Evolutionary conservation across 2,888 invertebrate species (phyloP), one percentile per base, ranked within the genome.

Genomic region (Epistrophe eligans): DNA sequence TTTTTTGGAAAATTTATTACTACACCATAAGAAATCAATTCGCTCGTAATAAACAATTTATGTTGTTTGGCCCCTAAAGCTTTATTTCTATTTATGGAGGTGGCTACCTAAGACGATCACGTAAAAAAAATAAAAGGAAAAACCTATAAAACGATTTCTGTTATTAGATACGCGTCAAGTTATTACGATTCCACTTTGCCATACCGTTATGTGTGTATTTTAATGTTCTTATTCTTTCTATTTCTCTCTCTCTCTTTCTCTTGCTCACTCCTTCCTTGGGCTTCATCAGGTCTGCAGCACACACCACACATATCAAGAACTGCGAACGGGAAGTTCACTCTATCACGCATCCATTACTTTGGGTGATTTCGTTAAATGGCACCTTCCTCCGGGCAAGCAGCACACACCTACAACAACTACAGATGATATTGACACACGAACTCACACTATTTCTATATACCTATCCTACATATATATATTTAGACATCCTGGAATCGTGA

Each of bases 311-410:
- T 19, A 38, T 11, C 24, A n/a, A 17, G 35, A 9, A 62, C 32
- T 11, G 3, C 15, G 19, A 19, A 70, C n/a, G 13, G 48, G 70
- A 85, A 81, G 70, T 77, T 85, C 72, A 57, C 77, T 79, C 82
- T 73, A 81, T 85, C 85, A 85, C 81, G 85, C 77, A 81, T 64
- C 81, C 72, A 85, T 84, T 84, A 81, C 70, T 77, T 71, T 48
- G 73, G 73, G 74, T 82, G 81, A 87, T 87, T 87, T 87, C 76
- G 79, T 76, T 79, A 83, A 87, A 87, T 87, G 83, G 79, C 83
- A 79, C 87, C 79, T 79, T 87, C 79, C 83, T 83, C 24, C 70
- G 32, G 58, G 50, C 52, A 52, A 3, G 43, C 74, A 52, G 50
- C 74, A 77, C 62, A 40, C 55, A 28, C 32, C 48, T 40, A 8